Evolutionary conservation across 2,797 vertebrate species (phyloP).

Genomic region (Florisuga fusca): DNA sequence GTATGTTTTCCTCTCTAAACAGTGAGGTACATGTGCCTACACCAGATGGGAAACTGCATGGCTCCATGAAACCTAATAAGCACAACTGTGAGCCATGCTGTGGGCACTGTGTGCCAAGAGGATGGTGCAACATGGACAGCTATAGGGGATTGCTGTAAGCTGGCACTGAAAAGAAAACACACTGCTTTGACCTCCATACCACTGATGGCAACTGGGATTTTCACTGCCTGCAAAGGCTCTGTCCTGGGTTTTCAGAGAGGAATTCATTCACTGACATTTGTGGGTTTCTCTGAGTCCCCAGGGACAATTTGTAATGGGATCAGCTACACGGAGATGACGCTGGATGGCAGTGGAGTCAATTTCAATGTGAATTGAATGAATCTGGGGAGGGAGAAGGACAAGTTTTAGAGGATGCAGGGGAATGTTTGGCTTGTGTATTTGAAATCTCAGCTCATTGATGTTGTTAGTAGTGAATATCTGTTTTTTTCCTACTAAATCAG

Average conservation of each 20-base stretch:
- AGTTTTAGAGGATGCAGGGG: background rate
- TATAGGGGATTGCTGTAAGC: background rate
- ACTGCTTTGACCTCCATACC: background rate
- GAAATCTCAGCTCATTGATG: background rate
- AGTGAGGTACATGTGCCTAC: background rate
- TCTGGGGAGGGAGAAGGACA: background rate
- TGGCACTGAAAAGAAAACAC: background rate
- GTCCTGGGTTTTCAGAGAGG: accelerated
- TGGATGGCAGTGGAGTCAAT: background rate
- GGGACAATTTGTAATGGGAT: background rate
- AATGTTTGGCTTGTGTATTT: background rate
- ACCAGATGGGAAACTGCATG: background rate
- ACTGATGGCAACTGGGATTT: background rate
- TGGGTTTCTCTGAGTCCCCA: background rate
- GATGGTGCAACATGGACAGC: background rate
- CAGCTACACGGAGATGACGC: background rate
- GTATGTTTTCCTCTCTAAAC: background rate
- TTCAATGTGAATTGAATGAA: background rate
- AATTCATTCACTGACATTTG: background rate
- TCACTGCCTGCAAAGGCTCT: background rate
- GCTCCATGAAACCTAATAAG: background rate
- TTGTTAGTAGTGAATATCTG: background rate
- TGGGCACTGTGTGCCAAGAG: background rate
- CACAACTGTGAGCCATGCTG: background rate
- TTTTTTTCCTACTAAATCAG: background rate